phyloP scores from a whole-genome alignment of 2,113 vertebrate genomes.

The Lycaon pictus region DNA sequence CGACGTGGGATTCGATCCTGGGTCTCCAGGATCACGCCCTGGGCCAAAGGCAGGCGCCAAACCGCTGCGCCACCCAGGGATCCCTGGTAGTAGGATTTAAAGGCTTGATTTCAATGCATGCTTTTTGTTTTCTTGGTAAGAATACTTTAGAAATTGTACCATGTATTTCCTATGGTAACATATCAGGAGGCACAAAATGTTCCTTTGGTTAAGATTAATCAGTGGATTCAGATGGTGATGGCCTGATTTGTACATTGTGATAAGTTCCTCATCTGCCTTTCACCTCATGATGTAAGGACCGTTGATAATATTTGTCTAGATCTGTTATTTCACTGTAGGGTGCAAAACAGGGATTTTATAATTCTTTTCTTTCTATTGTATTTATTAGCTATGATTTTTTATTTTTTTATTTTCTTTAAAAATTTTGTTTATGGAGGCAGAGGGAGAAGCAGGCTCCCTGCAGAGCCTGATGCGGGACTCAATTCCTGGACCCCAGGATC shows the following conservation, averaged over 20 bases:
- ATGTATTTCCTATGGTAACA: background rate
- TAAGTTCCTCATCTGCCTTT: background rate
- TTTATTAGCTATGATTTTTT: background rate
- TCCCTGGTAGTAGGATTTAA: background rate
- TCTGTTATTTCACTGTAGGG: background rate
- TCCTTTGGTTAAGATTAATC: slow-evolving; percentile 7
- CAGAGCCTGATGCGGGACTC: too few relatives aligned
- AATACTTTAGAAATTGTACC: background rate
- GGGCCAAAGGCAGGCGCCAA: too few relatives aligned
- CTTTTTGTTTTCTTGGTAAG: background rate
- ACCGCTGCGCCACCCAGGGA: too few relatives aligned
- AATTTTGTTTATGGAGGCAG: too few relatives aligned
- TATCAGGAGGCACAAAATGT: background rate
- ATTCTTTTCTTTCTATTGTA: background rate
- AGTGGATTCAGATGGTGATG: background rate
- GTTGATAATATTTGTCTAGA: background rate
- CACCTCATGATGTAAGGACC: background rate
- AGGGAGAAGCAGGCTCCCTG: too few relatives aligned
- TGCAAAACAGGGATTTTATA: slow-evolving; percentile 10
- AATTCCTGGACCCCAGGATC: too few relatives aligned
- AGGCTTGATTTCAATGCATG: background rate
- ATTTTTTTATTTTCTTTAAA: too few relatives aligned
- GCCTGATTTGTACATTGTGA: background rate
- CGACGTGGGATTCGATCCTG: too few relatives aligned
- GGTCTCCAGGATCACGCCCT: too few relatives aligned